Conservation (phyloP, 2,888 invertebrate genomes). For the Loripinus fragilis region DNA sequence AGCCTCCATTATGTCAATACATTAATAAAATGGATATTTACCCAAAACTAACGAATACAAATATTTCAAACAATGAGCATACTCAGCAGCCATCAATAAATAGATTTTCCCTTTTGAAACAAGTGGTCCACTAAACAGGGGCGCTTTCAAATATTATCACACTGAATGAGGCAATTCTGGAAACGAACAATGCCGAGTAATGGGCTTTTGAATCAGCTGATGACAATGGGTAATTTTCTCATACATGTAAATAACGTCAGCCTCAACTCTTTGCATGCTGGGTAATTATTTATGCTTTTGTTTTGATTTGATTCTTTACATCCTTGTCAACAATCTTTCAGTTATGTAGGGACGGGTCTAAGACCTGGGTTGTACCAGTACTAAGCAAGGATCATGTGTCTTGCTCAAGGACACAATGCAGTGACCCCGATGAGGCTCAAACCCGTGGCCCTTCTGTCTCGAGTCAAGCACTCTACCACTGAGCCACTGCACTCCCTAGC, state of each 20-base stretch:
- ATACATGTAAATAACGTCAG: background rate
- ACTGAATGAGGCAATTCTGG: slow-evolving; percentile 8
- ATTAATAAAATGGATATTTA: slow-evolving; percentile 47
- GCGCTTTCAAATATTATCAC: slow-evolving; percentile 11
- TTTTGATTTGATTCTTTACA: too few species aligned
- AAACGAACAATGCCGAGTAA: background rate
- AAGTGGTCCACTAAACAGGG: slow-evolving; percentile 1
- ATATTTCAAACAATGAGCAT: slow-evolving; percentile 20
- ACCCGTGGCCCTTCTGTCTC: too few species aligned
- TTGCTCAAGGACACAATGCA: too few species aligned
- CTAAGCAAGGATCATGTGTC: too few species aligned
- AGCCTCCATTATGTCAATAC: slow-evolving; percentile 57
- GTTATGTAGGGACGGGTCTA: too few species aligned
- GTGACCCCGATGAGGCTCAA: too few species aligned
- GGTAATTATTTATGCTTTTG: too few species aligned
- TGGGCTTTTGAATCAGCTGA: slow-evolving; percentile 7
- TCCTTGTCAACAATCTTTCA: too few species aligned
- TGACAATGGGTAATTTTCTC: background rate
- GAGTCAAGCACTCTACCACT: too few species aligned
- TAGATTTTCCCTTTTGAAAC: slow-evolving; percentile 14
- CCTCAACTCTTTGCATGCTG: too few species aligned
- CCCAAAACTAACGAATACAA: slow-evolving; percentile 49
- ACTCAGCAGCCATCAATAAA: slow-evolving; percentile 13
- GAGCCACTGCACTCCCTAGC: too few species aligned
- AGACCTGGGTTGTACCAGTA: too few species aligned